Evolutionary conservation across 2,113 vertebrate species (phyloP), one percentile per base, ranked within the genome.

Genomic region (Paedocypris sp.): DNA sequence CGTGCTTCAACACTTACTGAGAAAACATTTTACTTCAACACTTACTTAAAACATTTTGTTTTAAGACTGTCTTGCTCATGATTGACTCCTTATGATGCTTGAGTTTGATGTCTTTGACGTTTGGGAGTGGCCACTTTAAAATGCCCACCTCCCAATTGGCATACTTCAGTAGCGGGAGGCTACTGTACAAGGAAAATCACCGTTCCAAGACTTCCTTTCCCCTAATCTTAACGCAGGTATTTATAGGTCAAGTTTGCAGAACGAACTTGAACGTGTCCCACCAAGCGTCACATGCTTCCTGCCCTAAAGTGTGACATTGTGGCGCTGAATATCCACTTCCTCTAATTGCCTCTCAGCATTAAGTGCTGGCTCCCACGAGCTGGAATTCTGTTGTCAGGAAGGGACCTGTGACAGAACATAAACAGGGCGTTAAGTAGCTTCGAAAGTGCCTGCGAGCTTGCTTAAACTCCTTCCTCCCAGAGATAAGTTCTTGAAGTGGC

Each of bases 341-440:
- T 69, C 53, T 56, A 62, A 58, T 54, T 69, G 59, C 47, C 63
- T 73, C 59, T 62, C 35, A 63, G 53, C 5, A 6, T 43, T 58
- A 47, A 63, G 66, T 42, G 31, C 20, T 61, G 19, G 19, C 60
- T 46, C 32, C 31, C 41, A 52, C 35, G 33, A 62, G 47, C 48
- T 39, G 42, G 60, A 58, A 58, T 53, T 64, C 52, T 54, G 54
- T 53, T 3, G 62, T 76, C 67, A 72, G 71, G 71, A 79, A 28
- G 26, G 62, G 69, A n/a, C 39, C 69, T 77, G 73, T 68, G 71
- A 72, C 11, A 46, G 67, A 56, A 2, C 4, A 67, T 60, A 75
- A 71, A 70, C 68, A 59, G 57, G 23, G 68, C 71, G 67, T 74
- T 32, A 12, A 64, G 76, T 71, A 70, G 64, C 43, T 15, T 62